Evolutionary conservation across 2,113 vertebrate genomes (phyloP).

Genomic region (Eubucco bourcierii): DNA sequence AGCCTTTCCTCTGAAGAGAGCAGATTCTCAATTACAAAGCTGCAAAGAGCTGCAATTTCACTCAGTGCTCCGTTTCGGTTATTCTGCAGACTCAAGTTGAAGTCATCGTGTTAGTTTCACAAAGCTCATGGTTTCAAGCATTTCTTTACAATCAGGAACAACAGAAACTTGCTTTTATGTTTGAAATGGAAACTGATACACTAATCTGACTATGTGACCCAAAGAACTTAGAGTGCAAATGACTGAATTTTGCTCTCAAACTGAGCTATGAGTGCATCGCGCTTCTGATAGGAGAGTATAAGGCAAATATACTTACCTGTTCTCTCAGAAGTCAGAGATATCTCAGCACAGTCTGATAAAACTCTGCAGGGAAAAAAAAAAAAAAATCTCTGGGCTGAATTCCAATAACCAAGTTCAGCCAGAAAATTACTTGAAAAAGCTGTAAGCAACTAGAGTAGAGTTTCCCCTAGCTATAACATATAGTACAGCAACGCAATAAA

Average conservation of each 20-base stretch:
- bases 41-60: background rate
- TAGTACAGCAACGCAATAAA: background rate
- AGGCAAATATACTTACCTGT: slow-evolving; percentile 4
- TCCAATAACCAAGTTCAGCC: background rate
- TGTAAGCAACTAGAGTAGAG: background rate
- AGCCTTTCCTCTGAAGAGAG: background rate
- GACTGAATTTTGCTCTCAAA: background rate
- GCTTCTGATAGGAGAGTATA: background rate
- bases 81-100: background rate
- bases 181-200: slow-evolving; percentile 1
- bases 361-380: slow-evolving; percentile 20
- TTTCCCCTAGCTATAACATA: background rate
- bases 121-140: background rate
- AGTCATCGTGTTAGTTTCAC: background rate
- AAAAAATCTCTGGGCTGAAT: slow-evolving; percentile 12
- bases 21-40: background rate
- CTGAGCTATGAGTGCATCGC: background rate
- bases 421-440: background rate
- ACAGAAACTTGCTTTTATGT: background rate
- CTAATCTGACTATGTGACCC: background rate
- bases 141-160: background rate
- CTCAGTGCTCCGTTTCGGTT: background rate
- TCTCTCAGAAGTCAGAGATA: slow-evolving; percentile 13
- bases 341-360: slow-evolving; percentile 15
- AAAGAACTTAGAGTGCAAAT: background rate